Evolutionary conservation across 2,797 vertebrate genomes (phyloP), one percentile per base, ranked within the genome.

Genomic region (Spea hammondii): DNA sequence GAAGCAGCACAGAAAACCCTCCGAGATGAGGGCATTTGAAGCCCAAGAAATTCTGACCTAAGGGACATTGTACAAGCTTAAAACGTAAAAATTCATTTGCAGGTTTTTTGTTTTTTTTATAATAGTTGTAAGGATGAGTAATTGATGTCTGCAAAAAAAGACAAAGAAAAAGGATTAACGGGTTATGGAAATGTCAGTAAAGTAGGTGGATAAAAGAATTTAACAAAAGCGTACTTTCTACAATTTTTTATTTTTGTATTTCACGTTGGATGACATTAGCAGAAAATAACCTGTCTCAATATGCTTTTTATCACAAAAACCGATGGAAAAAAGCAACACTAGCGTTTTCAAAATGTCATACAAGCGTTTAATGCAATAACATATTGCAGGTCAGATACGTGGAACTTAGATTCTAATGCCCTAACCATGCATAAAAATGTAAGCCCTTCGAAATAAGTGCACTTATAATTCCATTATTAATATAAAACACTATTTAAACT

Each of bases 141-240:
- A 32, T 32, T 32, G 32, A 32, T 11, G 4, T 59, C 55, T 13
- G 12, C 4, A 10, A 32, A 62, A 62, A 14, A n/a, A 62, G 59
- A 5, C n/a, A 6, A 14, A 62, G 17, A 62, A 62, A 62, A 32
- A 5, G 5, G 55, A 62, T 62, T 32, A 62, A 6, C 59, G 32
- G 59, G 32, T 62, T 62, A 62, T 62, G 59, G 12, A 62, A 62
- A 62, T 62, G 59, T 62, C 59, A 62, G 5, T 62, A 17, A 62
- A 6, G 59, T 6, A 17, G 59, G 14, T 62, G n/a, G 59, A 62
- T 62, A 12, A 62, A 62, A 32, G 59, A 32, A 14, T 17, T 62
- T 62, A 14, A 32, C 14, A 62, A 62, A 62, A 62, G 59, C 59
- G 14, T 32, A 17, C n/a, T 14, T 62, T 62, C 10, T 62, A 14